Percentiles rank a stretch among this genome's conserved stretches.
phyloP scores from a whole-genome alignment of 64 coral and sea anemone genomes.

The Montipora efflorescens region DNA sequence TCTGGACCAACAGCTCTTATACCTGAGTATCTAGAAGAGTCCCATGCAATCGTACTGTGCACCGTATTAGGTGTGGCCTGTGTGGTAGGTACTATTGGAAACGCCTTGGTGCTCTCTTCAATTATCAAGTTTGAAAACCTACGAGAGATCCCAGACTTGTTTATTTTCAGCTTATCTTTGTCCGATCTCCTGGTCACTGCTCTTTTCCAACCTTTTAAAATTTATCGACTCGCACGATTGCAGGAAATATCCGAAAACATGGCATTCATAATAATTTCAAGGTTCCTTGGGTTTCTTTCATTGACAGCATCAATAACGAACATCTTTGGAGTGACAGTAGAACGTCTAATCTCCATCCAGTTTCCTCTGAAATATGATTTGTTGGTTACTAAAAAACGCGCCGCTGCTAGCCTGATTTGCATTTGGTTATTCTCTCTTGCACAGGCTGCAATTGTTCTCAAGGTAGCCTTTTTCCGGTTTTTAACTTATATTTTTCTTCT shows the following conservation, averaged over 20 bases:
- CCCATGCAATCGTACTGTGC: background rate
- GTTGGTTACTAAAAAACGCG: background rate
- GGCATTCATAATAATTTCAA: background rate
- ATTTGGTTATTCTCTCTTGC: constrained; percentile 17
- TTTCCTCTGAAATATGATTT: constrained; percentile 27
- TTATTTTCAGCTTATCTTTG: constrained; percentile 5
- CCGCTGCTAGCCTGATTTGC: background rate
- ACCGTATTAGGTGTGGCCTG: constrained; percentile 1
- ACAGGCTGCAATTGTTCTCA: background rate
- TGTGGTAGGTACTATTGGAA: background rate
- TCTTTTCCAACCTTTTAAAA: background rate
- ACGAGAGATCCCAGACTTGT: background rate
- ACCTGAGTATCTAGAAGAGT: background rate
- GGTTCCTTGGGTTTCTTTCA: constrained; percentile 13
- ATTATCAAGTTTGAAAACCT: background rate
- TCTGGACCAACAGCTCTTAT: background rate
- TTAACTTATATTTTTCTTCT: background rate
- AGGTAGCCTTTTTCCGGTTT: background rate
- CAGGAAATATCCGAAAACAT: background rate
- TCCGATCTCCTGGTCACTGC: constrained; percentile 1
- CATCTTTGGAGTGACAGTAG: constrained; percentile 39
- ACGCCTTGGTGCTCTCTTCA: background rate
- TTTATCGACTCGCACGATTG: background rate
- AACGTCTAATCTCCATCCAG: constrained; percentile 27
- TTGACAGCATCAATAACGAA: constrained; percentile 26